Evolutionary conservation across 2,888 invertebrate species (phyloP), one percentile per base, ranked within the genome.

Genomic region (Blastobasis adustella): DNA sequence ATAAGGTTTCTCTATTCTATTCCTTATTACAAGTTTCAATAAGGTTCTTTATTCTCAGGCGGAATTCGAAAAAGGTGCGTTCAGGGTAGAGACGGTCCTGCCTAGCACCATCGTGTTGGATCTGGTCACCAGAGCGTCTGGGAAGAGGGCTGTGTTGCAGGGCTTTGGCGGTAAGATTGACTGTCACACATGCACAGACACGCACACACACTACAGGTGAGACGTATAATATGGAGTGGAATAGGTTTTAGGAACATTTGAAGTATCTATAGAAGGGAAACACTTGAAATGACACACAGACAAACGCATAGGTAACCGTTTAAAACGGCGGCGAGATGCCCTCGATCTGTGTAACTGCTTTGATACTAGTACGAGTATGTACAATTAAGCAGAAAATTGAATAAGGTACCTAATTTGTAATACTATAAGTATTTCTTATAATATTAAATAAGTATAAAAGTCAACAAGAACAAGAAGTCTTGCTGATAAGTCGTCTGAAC

Each of bases 121-220:
- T 42, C 68, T 93, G 40, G 90, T 92, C 5, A 64, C 89, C 1
- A 75, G 83, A 61, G 67, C 86, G 0, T 93, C 94, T 0, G 96
- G 96, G 0, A 90, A 89, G 54, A 89, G 92, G 59, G 94, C 94
- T 1, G 94, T 96, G 0, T 76, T 97, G 0, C 93, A 94, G 66
- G 97, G 97, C 5, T 93, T 93, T 76, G 96, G 95, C 56, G 93
- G 94, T 82, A 76, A 63, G 52, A 45, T 42, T 23, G 23, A 3
- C 23, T 23, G 23, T 23, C 23, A 23, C 23, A 23, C 23, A 23
- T 23, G 3, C 23, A 23, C 23, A n/a, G n/a, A 23, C 23, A 23
- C 23, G 23, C 23, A 23, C 23, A 3, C 23, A 23, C 23, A n/a
- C n/a, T n/a, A n/a, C n/a, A n/a, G n/a, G n/a, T n/a, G n/a, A n/a